These are phyloP conservation scores for Manduca sexta DNA, from an alignment of 1,140 invertebrate species.

Conservation along the genomic window DNA sequence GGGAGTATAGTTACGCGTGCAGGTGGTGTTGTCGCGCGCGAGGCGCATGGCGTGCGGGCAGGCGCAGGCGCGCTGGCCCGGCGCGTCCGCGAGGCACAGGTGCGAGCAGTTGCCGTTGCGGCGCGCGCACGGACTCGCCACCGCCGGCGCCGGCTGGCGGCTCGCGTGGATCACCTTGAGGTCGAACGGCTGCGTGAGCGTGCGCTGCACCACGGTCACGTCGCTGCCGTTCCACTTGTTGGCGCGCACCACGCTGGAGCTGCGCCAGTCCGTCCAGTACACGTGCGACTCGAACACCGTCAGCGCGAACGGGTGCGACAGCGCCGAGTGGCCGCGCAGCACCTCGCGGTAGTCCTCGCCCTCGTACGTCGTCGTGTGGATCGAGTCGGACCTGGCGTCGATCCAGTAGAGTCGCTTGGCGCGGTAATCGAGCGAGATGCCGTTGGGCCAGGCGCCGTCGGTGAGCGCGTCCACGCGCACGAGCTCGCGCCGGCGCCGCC, in stretches of 20 bases:
- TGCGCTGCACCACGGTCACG: constrained; percentile 78
- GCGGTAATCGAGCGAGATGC: constrained; percentile 87
- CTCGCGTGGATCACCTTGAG: constrained; percentile 81
- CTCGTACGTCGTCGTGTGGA: constrained; percentile 87
- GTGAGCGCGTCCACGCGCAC: constrained; percentile 78
- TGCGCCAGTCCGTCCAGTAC: constrained; percentile 96
- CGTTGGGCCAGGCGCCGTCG: constrained; percentile 91
- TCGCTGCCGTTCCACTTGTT: constrained; percentile 82
- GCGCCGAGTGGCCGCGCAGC: constrained; percentile 77
- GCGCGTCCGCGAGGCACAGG: constrained; percentile 87
- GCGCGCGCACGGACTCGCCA: constrained; percentile 77
- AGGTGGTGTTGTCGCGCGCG: constrained; percentile 69
- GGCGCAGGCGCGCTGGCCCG: constrained; percentile 76
- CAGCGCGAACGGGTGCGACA: constrained; percentile 94
- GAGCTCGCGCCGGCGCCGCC: constrained; percentile 75
- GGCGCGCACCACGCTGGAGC: constrained; percentile 79
- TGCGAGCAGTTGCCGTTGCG: constrained; percentile 86
- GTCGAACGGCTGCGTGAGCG: constrained; percentile 84
- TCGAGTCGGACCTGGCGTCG: constrained; percentile 89
- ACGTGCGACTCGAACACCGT: constrained; percentile 87
- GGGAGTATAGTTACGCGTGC: constrained; percentile 72
- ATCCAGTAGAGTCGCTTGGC: constrained; percentile 87
- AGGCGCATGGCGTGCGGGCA: constrained; percentile 80
- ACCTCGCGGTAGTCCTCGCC: constrained; percentile 83
- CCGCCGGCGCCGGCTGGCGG: constrained; percentile 77